These are phyloP conservation scores for Cataglyphis cursor DNA, from an alignment of 2,888 invertebrate species.

Conservation along the genomic window DNA sequence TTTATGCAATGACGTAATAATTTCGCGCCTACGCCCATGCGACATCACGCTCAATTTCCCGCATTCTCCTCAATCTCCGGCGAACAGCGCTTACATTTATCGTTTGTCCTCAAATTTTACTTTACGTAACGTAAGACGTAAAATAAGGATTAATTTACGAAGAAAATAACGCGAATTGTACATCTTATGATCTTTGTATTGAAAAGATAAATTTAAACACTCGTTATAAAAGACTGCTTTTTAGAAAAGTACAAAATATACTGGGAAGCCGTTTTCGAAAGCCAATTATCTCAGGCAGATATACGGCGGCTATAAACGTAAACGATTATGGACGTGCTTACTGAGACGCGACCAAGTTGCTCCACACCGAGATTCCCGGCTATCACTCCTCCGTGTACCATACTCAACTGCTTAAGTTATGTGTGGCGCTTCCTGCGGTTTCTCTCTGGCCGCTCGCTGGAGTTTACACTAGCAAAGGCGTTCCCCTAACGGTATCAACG, in stretches of 20 bases:
- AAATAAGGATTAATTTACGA: background rate
- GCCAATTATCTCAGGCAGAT: constrained; percentile 44
- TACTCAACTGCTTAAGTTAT: constrained; percentile 80
- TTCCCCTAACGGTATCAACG: constrained; percentile 74
- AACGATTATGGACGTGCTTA: constrained; percentile 58
- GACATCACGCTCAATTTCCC: constrained; percentile 77
- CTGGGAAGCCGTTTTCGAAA: constrained; percentile 5
- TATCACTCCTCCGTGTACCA: constrained; percentile 76
- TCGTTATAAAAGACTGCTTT: background rate
- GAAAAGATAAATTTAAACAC: constrained; percentile 17
- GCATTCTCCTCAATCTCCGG: constrained; percentile 59
- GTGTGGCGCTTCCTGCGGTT: constrained; percentile 78
- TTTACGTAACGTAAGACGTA: background rate
- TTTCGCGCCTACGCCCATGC: constrained; percentile 78
- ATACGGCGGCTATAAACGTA: constrained; percentile 24
- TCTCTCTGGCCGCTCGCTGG: constrained; percentile 69
- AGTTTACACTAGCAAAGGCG: constrained; percentile 76
- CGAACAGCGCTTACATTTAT: constrained; percentile 3
- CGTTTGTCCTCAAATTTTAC: constrained; percentile 15
- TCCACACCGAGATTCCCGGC: constrained; percentile 72
- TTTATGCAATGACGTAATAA: constrained; percentile 83
- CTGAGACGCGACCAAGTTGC: constrained; percentile 48
- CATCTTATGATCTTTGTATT: background rate
- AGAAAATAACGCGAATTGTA: background rate
- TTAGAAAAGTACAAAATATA: background rate